Evolutionary conservation across 1,140 invertebrate species (phyloP), one percentile per base, ranked within the genome.

Genomic region (Monochamus saltuarius): DNA sequence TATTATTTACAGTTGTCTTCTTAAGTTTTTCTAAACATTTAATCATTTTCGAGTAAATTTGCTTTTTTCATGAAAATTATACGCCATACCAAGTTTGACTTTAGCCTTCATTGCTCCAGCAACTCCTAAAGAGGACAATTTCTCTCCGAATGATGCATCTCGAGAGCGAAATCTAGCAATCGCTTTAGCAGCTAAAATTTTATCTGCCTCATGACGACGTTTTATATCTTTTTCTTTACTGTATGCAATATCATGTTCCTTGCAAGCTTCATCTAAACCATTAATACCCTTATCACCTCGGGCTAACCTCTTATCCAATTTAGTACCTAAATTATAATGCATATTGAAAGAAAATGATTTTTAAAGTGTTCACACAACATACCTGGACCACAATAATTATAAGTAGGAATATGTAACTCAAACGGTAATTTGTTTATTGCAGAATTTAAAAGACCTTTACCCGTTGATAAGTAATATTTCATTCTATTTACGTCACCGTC

Each of bases 171-270:
- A 75, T 66, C 72, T 72, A 39, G n/a, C n/a, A n/a, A n/a, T n/a
- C n/a, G n/a, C n/a, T n/a, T n/a, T n/a, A n/a, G 74, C 59, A 38
- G 66, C 65, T 56, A 79, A 69, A 47, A 65, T 42, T 56, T 68
- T 64, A 70, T 80, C 77, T 22, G 77, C 78, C 56, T 64, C 53
- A 59, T 77, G 61, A 22, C 61, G 8, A 53, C 38, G 22, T 16
- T 36, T 42, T 38, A 59, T 2, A 38, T 22, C 59, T 35, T 64
- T 65, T 61, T 65, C 66, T 60, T 67, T 50, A 0, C 62, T 56
- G 53, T 76, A 77, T 0, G 61, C 59, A 37, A 77, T 70, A 65
- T 75, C 67, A 50, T 77, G 76, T 17, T 72, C 43, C 60, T 73
- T 74, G 42, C 71, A 73, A 11, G 71, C 65, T 35, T 54, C n/a